Base-by-base conservation (phyloP, 2,888 invertebrate genomes). In the Eristalinus sepulchralis region DNA sequence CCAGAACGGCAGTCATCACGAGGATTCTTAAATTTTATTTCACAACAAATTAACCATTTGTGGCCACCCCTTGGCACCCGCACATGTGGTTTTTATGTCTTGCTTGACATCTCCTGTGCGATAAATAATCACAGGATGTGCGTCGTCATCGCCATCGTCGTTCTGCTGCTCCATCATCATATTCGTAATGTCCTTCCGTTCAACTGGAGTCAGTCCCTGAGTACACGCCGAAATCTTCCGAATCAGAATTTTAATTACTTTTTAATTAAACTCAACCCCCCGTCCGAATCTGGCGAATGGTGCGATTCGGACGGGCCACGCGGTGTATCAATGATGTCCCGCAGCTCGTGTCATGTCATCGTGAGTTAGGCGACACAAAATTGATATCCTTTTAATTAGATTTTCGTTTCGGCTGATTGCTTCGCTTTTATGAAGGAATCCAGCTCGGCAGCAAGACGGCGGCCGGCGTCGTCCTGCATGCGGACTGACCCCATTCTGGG, bases 341-440 rank as follows among this genome's bases (percentile, higher is more conserved):
- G 57, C 57, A 27, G 67, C 34, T 82, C 57, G 64, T 62, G 64
- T 60, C 31, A 60, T 36, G 85, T 78, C 85, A 77, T 39, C 53
- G 22, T 63, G 72, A 68, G 77, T 85, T 78, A 78, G 55, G 64
- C 20, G 57, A 63, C 57, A 47, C 59, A 64, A 64, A 81, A 78
- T 77, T 72, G 77, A 85, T 85, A 82, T 77, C 81, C 73, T 70
- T 81, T 77, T 81, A 81, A 85, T 85, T 85, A 81, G 85, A 77
- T 82, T 81, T 84, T 67, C 22, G 53, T 67, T 72, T 64, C 36
- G 31, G 59, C 57, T 73, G 77, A 76, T 77, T 73, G 67, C 59
- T 63, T 63, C 27, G 59, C 27, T 77, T 67, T 83, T 71, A 36
- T 57, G 36, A 71, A 66, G 22, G 55, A 31, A 47, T 47, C 47